Evolutionary conservation across 2,797 vertebrate genomes (phyloP).

Genomic region (Rachycentron canadum): DNA sequence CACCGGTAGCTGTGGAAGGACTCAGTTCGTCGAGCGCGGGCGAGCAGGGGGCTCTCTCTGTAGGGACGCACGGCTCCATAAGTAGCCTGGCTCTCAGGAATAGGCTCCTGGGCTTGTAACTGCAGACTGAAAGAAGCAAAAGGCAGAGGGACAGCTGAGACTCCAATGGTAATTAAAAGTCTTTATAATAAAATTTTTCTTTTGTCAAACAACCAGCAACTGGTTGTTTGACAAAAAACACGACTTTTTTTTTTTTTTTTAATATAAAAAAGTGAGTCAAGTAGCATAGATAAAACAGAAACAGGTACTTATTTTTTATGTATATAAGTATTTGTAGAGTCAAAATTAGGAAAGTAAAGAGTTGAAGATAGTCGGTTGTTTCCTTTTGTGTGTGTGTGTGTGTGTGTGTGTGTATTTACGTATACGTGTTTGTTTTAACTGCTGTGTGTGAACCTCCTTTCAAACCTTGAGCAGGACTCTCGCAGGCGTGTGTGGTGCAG

Average conservation of each 20-base stretch:
- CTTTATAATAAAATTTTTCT: no score
- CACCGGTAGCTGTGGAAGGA: slow-evolving; percentile 94
- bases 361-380: background rate
- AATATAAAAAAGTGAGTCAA: background rate
- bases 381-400: background rate
- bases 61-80: slow-evolving; percentile 94
- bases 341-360: background rate
- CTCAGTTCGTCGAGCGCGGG: slow-evolving; percentile 93
- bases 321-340: background rate
- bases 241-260: no score
- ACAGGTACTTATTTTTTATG: background rate
- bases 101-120: slow-evolving; percentile 90
- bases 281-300: background rate
- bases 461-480: slow-evolving; percentile 95
- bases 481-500: slow-evolving; percentile 93
- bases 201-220: no score
- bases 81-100: slow-evolving; percentile 89
- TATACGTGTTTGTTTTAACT: no score
- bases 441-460: background rate
- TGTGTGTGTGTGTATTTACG: background rate
- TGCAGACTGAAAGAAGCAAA: slow-evolving; percentile 87
- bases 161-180: background rate
- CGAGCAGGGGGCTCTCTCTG: slow-evolving; percentile 96
- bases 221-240: no score
- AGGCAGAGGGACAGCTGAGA: background rate